These are phyloP conservation scores for Clupea harengus DNA, from an alignment of 2,113 vertebrate genomes.

Conservation along the genomic window DNA sequence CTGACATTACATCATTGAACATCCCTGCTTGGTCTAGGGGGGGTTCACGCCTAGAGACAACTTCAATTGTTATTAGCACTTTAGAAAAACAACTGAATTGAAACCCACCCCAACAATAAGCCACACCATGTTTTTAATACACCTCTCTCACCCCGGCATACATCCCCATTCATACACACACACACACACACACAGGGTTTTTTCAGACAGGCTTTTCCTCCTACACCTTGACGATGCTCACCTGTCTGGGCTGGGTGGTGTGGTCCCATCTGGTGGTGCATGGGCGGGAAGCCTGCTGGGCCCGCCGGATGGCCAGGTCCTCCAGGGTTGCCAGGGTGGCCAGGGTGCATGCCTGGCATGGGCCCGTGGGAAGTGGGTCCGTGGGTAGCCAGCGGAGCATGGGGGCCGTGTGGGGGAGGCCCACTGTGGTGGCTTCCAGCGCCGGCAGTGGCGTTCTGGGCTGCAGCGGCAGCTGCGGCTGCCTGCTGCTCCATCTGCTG, in stretches of 20 bases:
- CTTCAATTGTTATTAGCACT: no score
- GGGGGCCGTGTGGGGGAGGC: conserved; percentile 52
- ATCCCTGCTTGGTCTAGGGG: no score
- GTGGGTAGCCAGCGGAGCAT: conserved; percentile 50
- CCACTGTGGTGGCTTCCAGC: conserved; percentile 49
- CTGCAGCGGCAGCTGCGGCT: conserved; percentile 69
- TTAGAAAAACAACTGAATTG: no score
- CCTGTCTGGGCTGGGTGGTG: conserved; percentile 87
- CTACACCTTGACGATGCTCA: conserved; percentile 42
- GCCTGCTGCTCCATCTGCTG: conserved; percentile 95
- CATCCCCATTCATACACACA: background rate
- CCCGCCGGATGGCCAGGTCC: conserved; percentile 75
- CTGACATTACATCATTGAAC: no score
- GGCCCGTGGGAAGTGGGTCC: conserved; percentile 58
- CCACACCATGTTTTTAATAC: background rate
- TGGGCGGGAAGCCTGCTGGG: conserved; percentile 82
- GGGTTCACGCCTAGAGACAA: no score
- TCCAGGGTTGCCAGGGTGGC: conserved; percentile 58
- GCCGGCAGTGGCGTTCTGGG: conserved; percentile 41
- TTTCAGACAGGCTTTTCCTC: background rate
- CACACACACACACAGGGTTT: conserved; percentile 30
- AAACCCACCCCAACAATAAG: no score
- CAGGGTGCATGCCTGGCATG: conserved; percentile 72
- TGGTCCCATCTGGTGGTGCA: conserved; percentile 90
- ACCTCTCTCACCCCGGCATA: background rate